phyloP scores from a whole-genome alignment of 2,888 invertebrate genomes.

The Chrysomela aeneicollis region DNA sequence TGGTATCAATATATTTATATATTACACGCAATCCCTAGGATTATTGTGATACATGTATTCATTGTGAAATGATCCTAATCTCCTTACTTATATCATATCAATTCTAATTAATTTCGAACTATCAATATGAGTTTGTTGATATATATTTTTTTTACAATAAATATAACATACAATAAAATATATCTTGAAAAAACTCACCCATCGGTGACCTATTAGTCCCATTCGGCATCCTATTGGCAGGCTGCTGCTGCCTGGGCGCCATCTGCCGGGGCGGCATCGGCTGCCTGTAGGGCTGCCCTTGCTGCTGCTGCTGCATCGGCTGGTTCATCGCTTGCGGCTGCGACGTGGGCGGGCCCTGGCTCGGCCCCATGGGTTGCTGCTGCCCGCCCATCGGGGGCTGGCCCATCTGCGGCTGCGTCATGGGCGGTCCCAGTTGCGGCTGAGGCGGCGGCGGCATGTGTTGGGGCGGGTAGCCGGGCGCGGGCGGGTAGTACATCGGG shows the following conservation, averaged over 20 bases:
- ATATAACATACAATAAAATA: too few species aligned
- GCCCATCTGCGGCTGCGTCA: constrained; percentile 53
- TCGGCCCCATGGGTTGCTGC: constrained; percentile 40
- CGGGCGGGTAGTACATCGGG: constrained; percentile 57
- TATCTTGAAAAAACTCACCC: constrained; percentile 33
- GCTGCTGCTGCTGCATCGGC: constrained; percentile 45
- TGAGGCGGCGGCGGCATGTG: constrained; percentile 54
- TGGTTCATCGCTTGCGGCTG: constrained; percentile 45
- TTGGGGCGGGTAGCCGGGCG: constrained; percentile 60
- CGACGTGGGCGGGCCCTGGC: constrained; percentile 39
- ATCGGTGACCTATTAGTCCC: constrained; percentile 52
- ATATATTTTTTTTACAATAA: too few species aligned
- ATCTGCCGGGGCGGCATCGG: constrained; percentile 38
- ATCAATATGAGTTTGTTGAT: too few species aligned
- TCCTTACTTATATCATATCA: too few species aligned
- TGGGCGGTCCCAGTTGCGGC: constrained; percentile 59
- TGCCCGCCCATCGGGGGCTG: constrained; percentile 40
- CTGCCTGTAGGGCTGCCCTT: constrained; percentile 32
- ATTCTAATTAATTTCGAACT: too few species aligned
- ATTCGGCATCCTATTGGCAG: constrained; percentile 51
- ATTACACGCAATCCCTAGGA: too few species aligned
- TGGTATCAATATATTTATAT: too few species aligned
- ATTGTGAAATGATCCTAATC: too few species aligned
- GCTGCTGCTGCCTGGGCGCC: constrained; percentile 47
- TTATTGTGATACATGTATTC: too few species aligned